Conservation (phyloP, 2,797 vertebrate genomes). For the Poecilia wingei region DNA sequence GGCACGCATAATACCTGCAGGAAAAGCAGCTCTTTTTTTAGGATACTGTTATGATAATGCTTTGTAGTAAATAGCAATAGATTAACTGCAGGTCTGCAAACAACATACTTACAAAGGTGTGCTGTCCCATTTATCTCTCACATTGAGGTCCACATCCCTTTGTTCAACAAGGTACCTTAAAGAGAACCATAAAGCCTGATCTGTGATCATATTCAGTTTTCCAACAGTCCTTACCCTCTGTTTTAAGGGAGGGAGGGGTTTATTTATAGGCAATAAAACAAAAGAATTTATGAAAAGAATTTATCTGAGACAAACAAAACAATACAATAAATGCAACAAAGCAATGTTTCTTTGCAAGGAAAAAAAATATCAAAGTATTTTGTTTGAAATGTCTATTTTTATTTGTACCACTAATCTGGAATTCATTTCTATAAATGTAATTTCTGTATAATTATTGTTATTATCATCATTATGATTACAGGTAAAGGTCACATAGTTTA, state of each 20-base stretch:
- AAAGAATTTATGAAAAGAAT: not conserved
- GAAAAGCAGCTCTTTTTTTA: constrained; percentile 5
- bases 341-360: not conserved
- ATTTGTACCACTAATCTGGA: not conserved
- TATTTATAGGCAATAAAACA: no score
- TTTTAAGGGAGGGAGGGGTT: not conserved
- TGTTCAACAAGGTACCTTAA: constrained; percentile 94
- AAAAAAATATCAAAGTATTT: no score
- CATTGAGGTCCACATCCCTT: constrained; percentile 95
- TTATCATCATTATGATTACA: no score
- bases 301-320: not conserved
- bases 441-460: not conserved
- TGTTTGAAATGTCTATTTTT: not conserved
- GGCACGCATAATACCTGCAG: constrained; percentile 93
- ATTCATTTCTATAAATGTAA: not conserved
- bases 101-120: constrained; percentile 90
- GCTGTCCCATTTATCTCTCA: constrained; percentile 97
- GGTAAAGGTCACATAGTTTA: not conserved
- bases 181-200: not conserved
- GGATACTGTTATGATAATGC: not conserved
- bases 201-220: not conserved
- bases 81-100: not conserved
- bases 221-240: not conserved
- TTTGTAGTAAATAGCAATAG: not conserved
- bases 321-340: not conserved